These are phyloP conservation scores for Platycercus adscitus DNA, from an alignment of 2,113 vertebrate species.

Conservation along the genomic window DNA sequence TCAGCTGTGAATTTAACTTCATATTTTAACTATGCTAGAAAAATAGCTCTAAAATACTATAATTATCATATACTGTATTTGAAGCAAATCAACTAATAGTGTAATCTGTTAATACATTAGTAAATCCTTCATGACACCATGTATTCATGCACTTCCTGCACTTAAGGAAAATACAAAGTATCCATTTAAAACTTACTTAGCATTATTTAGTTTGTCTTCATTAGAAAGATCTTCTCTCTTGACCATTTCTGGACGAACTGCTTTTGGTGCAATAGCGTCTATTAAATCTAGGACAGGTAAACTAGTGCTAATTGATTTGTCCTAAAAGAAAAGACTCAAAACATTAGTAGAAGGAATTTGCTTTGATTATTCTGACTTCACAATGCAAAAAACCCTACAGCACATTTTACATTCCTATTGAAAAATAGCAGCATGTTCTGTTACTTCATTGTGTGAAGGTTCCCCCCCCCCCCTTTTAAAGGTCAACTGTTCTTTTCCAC, in stretches of 20 bases:
- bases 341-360: neutral
- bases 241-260: constrained; percentile 89
- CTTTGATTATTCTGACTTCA: neutral
- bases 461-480: neutral
- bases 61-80: neutral
- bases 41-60: neutral
- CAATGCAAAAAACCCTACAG: neutral
- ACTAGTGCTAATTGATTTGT: constrained; percentile 92
- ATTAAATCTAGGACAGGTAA: constrained; percentile 96
- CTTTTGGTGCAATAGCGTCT: constrained; percentile 89
- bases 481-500: neutral
- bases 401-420: neutral
- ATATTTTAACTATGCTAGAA: neutral
- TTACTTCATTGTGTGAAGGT: neutral
- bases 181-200: constrained; percentile 81
- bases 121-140: neutral
- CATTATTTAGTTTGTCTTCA: constrained; percentile 84
- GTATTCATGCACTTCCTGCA: neutral
- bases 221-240: constrained; percentile 78
- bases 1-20: neutral
- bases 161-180: neutral
- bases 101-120: neutral
- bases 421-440: neutral
- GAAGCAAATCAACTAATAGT: neutral
- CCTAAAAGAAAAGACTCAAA: constrained; percentile 77